Base-by-base conservation (phyloP, 2,113 vertebrate genomes). In the Lagopus muta region DNA sequence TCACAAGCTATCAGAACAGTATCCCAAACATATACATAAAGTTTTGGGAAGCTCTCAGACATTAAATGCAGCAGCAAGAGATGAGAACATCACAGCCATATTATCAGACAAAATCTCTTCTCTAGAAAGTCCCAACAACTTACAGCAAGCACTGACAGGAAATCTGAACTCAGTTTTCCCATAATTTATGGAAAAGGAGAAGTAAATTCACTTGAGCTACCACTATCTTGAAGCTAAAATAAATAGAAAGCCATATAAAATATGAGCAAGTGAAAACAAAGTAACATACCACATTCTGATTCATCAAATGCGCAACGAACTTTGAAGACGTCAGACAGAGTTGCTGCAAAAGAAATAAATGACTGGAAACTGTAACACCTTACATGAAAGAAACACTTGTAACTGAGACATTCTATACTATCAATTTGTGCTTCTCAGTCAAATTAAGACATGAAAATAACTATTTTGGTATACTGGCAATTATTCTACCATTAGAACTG, bases 291-390 rank as follows among this genome's bases (percentile, higher is more conserved):
- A 99, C 99, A 47, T 99, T 99, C 98, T 99, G 99, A 97, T 99
- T 99, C 98, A 99, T 98, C 95, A 99, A 98, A 96, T 99, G 99
- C 34, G 98, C 99, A 66, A 99, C 99, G 87, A 99, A 99, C 97
- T 99, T 99, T 45, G 99, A 99, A 88, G 99, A 98, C 1, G 99
- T 99, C 76, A 99, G 97, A 96, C 99, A 99, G 90, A 99, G 99
- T 99, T 98, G 98, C 99, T 99, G 96, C 8, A 98, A 97, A 97
- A 93, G 76, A 83, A 96, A 95, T 65, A 62, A 90, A 5, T 0
- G 89, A 5, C 0, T 61, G 10, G 11, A 81, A 50, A 45, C 34
- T 24, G 88, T 67, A 86, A 62, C 18, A 34, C 8, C 3, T 3
- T 48, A 47, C 6, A 80, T 0, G 1, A 10, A 64, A 75, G 13